Conservation (phyloP, 2,888 invertebrate species). For the Ctenicera cuprea region DNA sequence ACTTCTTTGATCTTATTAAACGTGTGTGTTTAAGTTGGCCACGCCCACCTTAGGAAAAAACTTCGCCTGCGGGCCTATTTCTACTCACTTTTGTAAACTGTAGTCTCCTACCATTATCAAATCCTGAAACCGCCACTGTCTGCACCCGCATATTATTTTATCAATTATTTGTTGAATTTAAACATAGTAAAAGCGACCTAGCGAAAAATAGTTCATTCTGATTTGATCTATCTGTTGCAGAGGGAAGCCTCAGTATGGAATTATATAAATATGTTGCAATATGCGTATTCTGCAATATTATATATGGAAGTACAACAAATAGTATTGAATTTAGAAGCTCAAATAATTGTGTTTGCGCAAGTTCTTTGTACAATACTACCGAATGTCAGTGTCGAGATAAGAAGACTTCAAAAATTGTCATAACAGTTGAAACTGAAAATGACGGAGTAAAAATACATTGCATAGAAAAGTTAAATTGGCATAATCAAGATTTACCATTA, state of each 20-base stretch:
- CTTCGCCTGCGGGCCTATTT: too few species aligned
- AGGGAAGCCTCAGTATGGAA: background rate
- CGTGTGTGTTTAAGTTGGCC: too few species aligned
- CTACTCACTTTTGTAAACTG: too few species aligned
- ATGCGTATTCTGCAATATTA: background rate
- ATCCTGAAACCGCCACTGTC: too few species aligned
- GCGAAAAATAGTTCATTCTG: too few species aligned
- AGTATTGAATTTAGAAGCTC: background rate
- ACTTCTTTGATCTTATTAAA: too few species aligned
- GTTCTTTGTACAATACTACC: background rate
- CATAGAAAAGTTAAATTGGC: background rate
- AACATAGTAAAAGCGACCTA: too few species aligned
- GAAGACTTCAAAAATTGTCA: background rate
- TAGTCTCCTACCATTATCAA: too few species aligned
- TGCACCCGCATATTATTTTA: too few species aligned
- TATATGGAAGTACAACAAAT: background rate
- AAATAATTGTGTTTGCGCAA: background rate
- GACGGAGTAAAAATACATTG: background rate
- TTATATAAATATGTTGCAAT: background rate
- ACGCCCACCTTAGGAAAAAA: too few species aligned
- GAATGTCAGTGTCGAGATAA: background rate
- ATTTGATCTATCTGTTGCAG: too few species aligned
- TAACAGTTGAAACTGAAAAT: background rate
- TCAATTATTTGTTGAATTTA: too few species aligned
- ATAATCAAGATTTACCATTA: slow-evolving; percentile 70